Evolutionary conservation across 2,888 invertebrate genomes (phyloP).

Genomic region (Rotaria socialis): DNA sequence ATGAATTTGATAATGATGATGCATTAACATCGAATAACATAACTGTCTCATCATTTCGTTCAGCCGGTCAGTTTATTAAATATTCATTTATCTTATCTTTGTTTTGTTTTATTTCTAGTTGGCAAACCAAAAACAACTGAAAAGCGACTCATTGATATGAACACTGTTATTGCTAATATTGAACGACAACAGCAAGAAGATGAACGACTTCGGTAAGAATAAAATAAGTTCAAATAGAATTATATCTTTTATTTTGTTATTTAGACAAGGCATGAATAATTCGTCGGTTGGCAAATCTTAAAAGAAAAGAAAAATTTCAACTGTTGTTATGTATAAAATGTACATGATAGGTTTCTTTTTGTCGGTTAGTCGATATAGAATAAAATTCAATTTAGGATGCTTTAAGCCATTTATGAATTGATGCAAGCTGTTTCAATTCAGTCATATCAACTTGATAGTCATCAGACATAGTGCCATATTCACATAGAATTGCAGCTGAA

Average conservation of each 20-base stretch:
- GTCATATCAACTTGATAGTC: not conserved
- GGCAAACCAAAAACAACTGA: not conserved
- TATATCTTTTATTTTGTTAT: not conserved
- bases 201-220: not conserved
- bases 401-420: conserved; percentile 27
- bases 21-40: not conserved
- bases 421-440: not conserved
- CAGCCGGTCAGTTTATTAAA: not conserved
- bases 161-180: conserved; percentile 15
- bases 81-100: not conserved
- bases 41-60: conserved; percentile 6
- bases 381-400: not conserved
- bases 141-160: not conserved
- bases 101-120: not conserved
- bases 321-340: not conserved
- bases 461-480: not conserved
- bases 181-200: conserved; percentile 28
- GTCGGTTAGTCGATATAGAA: not conserved
- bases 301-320: not conserved
- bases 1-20: conserved; percentile 31
- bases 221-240: not conserved
- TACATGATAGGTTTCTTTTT: not conserved
- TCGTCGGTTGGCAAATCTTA: not conserved
- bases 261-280: not conserved
- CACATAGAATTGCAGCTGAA: not conserved